phyloP scores from a whole-genome alignment of 2,888 invertebrate genomes.

The Xylocampa areola region DNA sequence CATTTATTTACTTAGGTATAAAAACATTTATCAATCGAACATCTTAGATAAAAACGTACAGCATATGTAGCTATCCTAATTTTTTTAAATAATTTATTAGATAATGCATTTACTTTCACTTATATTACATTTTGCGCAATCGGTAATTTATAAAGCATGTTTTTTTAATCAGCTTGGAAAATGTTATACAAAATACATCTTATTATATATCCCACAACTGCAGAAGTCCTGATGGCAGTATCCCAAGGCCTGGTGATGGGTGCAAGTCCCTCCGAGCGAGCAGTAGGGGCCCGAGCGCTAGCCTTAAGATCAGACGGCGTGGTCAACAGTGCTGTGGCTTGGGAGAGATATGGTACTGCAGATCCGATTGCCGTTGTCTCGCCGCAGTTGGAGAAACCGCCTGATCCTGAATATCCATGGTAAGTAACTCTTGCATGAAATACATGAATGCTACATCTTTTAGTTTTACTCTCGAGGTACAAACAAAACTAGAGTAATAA shows the following conservation, averaged over 20 bases:
- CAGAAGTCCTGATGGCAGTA: slow-evolving; percentile 93
- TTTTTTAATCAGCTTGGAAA: too few species aligned
- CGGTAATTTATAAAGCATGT: too few species aligned
- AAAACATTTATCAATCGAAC: too few species aligned
- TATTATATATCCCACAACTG: slow-evolving; percentile 20
- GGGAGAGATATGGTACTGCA: slow-evolving; percentile 80
- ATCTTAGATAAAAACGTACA: too few species aligned
- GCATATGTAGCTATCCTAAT: too few species aligned
- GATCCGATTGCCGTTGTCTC: slow-evolving; percentile 83
- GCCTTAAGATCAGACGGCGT: slow-evolving; percentile 77
- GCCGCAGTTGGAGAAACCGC: slow-evolving; percentile 91
- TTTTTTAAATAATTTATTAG: too few species aligned
- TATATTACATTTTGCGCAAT: too few species aligned
- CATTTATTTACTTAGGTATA: too few species aligned
- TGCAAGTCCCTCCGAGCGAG: slow-evolving; percentile 79
- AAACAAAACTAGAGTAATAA: too few species aligned
- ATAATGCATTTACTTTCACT: too few species aligned
- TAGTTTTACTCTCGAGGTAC: too few species aligned
- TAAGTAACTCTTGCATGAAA: slow-evolving; percentile 66
- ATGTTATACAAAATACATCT: background rate
- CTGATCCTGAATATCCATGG: slow-evolving; percentile 93
- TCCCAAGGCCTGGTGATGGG: slow-evolving; percentile 92
- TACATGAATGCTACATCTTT: too few species aligned
- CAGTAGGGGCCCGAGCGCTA: slow-evolving; percentile 88
- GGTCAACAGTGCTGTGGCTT: slow-evolving; percentile 82